phyloP scores from a whole-genome alignment of 1,140 invertebrate genomes.

The Centruroides sculpturatus region DNA sequence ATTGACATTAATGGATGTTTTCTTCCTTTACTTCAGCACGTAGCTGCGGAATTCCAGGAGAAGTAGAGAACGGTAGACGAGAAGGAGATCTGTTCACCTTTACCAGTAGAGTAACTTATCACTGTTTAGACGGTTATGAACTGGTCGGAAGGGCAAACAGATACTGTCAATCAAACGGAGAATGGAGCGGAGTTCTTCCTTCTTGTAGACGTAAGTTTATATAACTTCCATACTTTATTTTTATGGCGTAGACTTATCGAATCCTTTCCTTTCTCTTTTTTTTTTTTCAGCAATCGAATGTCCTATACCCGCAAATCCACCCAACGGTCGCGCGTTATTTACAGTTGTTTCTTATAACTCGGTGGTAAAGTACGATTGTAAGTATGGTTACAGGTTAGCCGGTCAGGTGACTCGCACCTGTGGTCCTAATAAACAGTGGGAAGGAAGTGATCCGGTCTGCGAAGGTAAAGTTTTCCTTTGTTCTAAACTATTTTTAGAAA shows the following conservation, averaged over 20 bases:
- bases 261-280: not conserved
- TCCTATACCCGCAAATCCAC: constrained; percentile 64
- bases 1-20: no score
- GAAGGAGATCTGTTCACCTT: constrained; percentile 84
- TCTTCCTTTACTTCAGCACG: constrained; percentile 34
- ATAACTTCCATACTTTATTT: not conserved
- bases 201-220: constrained; percentile 27
- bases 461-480: constrained; percentile 44
- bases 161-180: constrained; percentile 67
- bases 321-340: constrained; percentile 75
- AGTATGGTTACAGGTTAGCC: constrained; percentile 72
- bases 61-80: constrained; percentile 79
- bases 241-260: not conserved
- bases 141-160: constrained; percentile 67
- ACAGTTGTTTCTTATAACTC: constrained; percentile 85
- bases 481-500: not conserved
- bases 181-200: constrained; percentile 40
- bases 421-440: constrained; percentile 76
- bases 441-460: constrained; percentile 66
- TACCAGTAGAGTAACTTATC: constrained; percentile 76
- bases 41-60: constrained; percentile 69
- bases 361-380: constrained; percentile 81
- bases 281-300: constrained; percentile 66
- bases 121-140: constrained; percentile 85
- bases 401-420: constrained; percentile 74